Evolutionary conservation across 2,888 invertebrate species (phyloP).

Genomic region (Stenchaetothrips biformis): DNA sequence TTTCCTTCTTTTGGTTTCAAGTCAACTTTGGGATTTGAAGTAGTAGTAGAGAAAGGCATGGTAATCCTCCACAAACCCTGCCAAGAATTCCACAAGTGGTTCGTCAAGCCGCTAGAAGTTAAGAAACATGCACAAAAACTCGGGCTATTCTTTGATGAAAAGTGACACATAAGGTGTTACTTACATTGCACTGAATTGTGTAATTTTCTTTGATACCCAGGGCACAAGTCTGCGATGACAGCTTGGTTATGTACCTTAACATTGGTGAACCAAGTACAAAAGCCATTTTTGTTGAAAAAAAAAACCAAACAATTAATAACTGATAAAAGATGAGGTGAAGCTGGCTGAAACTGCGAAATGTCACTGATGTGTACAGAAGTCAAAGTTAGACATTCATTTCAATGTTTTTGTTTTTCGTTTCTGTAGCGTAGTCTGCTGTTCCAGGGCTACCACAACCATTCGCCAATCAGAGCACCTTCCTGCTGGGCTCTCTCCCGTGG

Average conservation of each 20-base stretch:
- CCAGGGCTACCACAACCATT: too few relatives aligned
- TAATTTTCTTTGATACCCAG: background rate
- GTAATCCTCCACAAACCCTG: background rate
- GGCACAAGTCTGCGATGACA: background rate
- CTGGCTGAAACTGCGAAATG: too few relatives aligned
- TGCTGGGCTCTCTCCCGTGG: too few relatives aligned
- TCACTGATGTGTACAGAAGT: too few relatives aligned
- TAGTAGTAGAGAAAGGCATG: background rate
- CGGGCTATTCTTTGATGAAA: background rate
- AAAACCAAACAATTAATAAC: too few relatives aligned
- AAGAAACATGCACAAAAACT: background rate
- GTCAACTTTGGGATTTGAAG: background rate
- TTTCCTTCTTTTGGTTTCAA: conserved; percentile 35
- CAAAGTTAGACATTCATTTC: too few relatives aligned
- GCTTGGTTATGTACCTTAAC: background rate
- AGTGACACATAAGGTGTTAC: background rate
- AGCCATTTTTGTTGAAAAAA: background rate
- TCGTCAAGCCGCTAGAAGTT: background rate
- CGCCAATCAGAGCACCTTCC: too few relatives aligned
- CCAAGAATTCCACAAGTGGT: background rate
- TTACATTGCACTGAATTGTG: background rate
- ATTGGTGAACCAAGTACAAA: background rate
- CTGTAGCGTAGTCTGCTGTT: too few relatives aligned
- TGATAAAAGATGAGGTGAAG: too few relatives aligned
- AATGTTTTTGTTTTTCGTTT: too few relatives aligned